Conservation (phyloP, 2,113 vertebrate species). For the Elgaria multicarinata region DNA sequence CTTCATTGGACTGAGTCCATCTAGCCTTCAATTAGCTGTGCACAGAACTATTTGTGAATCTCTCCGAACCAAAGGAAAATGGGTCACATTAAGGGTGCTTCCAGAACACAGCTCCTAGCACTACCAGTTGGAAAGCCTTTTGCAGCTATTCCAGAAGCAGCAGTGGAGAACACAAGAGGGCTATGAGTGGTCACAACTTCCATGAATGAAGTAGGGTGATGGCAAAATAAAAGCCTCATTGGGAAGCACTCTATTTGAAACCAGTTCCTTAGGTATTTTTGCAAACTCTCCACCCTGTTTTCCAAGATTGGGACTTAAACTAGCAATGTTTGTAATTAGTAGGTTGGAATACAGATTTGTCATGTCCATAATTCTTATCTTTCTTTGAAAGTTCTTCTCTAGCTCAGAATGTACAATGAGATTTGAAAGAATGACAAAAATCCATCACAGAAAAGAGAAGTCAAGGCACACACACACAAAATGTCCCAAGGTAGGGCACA, state of each 20-base stretch:
- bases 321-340: background rate
- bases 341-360: background rate
- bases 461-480: background rate
- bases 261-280: background rate
- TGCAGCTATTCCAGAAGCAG: too few species aligned
- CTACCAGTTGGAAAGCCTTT: too few species aligned
- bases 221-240: too few species aligned
- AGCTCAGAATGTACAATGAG: background rate
- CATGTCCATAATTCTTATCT: background rate
- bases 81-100: background rate
- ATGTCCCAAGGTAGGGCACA: background rate
- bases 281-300: background rate
- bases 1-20: background rate
- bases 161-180: too few species aligned
- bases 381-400: background rate
- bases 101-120: too few species aligned
- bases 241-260: background rate
- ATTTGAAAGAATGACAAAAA: background rate
- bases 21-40: background rate
- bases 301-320: background rate
- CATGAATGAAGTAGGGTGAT: too few species aligned
- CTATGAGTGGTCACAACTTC: too few species aligned
- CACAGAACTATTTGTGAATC: slow-evolving; percentile 6
- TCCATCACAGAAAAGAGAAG: background rate
- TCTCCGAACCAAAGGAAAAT: background rate